phyloP scores from a whole-genome alignment of 1,140 invertebrate species.

The Lordiphosa mommai region DNA sequence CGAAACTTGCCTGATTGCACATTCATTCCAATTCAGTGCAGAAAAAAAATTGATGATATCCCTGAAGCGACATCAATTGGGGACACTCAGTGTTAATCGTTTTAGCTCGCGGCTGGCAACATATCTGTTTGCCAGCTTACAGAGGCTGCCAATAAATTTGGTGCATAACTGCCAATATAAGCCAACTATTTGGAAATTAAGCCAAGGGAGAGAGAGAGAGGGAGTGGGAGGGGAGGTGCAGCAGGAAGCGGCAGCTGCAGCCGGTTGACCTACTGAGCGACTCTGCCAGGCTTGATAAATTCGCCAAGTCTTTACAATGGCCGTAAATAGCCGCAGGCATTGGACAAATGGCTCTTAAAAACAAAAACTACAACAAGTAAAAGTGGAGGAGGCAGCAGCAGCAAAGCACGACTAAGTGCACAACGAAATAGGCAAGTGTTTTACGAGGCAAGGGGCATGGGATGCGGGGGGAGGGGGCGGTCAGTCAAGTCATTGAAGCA shows the following conservation, averaged over 20 bases:
- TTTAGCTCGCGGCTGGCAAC: conserved; percentile 30
- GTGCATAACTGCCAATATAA: conserved; percentile 48
- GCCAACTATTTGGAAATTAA: conserved; percentile 54
- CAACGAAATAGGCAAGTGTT: conserved; percentile 49
- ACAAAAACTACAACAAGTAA: conserved; percentile 20
- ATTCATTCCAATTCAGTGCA: conserved; percentile 9
- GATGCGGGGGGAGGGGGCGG: conserved; percentile 1
- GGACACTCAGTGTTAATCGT: conserved; percentile 42
- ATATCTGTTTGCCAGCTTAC: conserved; percentile 40
- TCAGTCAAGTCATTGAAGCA: conserved; percentile 37
- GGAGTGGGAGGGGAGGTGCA: neutral
- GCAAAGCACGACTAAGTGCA: conserved; percentile 24
- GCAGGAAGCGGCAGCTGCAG: conserved; percentile 36
- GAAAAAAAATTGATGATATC: conserved; percentile 31
- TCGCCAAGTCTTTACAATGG: conserved; percentile 49
- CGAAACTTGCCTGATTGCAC: conserved; percentile 17
- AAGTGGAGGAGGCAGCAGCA: neutral
- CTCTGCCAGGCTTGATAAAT: conserved; percentile 45
- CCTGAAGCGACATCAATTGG: conserved; percentile 28
- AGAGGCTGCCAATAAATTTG: conserved; percentile 45
- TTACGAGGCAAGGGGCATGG: conserved; percentile 19
- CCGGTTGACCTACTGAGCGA: conserved; percentile 45
- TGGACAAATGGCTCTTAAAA: conserved; percentile 49
- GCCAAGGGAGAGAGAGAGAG: conserved; percentile 14
- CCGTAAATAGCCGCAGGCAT: conserved; percentile 48